A percentile compares a stretch with the other conserved stretches of the same genome.
These are phyloP conservation scores for Drosophila pallidifrons DNA, from an alignment of 1,140 invertebrate species.

Conservation along the genomic window DNA sequence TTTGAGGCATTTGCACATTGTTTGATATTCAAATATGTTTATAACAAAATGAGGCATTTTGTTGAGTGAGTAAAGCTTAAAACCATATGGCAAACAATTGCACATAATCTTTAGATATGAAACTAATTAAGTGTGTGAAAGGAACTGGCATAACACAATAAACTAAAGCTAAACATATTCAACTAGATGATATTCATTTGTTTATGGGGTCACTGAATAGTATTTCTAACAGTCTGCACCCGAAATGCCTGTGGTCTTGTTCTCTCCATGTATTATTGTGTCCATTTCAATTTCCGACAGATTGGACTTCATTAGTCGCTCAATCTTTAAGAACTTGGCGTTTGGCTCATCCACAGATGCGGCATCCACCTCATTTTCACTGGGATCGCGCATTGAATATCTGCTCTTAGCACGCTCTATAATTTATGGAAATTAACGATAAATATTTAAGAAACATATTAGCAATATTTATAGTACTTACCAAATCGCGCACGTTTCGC, in stretches of 20 bases:
- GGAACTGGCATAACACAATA: slow-evolving; percentile 71
- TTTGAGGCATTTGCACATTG: slow-evolving; percentile 7
- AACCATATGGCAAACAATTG: slow-evolving; percentile 53
- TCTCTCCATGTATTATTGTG: slow-evolving; percentile 73
- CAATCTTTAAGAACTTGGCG: slow-evolving; percentile 72
- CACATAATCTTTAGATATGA: slow-evolving; percentile 25
- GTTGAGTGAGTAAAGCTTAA: slow-evolving; percentile 59
- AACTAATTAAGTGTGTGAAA: slow-evolving; percentile 66
- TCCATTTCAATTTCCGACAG: slow-evolving; percentile 80
- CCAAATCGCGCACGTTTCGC: slow-evolving; percentile 86
- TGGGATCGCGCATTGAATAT: slow-evolving; percentile 48
- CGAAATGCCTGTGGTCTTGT: slow-evolving; percentile 65
- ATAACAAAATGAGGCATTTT: slow-evolving; percentile 23
- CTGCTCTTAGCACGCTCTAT: slow-evolving; percentile 67
- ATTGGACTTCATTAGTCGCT: slow-evolving; percentile 67
- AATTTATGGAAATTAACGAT: background rate
- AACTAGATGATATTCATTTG: background rate
- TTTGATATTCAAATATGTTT: slow-evolving; percentile 19
- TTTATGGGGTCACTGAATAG: slow-evolving; percentile 29
- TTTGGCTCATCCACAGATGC: slow-evolving; percentile 71
- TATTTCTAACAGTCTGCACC: slow-evolving; percentile 61
- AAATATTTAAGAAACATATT: background rate
- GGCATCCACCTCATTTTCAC: slow-evolving; percentile 58
- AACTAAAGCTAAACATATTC: slow-evolving; percentile 41
- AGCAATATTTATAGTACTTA: slow-evolving; percentile 25